Evolutionary conservation across 2,888 invertebrate genomes (phyloP), one percentile per base, ranked within the genome.

Genomic region (Glaucopsyche alexis): DNA sequence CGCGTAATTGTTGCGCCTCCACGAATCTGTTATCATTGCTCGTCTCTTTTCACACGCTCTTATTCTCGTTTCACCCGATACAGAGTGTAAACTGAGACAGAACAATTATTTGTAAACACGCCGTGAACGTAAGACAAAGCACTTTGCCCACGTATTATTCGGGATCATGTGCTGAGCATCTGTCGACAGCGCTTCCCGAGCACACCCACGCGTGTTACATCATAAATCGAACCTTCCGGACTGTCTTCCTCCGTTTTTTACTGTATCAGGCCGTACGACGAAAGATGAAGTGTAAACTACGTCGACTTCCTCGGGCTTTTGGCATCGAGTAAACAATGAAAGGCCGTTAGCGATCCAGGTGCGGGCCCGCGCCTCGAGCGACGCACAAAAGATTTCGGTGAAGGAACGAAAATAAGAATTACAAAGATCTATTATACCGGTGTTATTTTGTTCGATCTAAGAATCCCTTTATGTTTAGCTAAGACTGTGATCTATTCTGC

Each of bases 171-270:
- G 93, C 86, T 83, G 78, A 83, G 85, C 90, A 88, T 93, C 93
- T 93, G 93, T 93, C 93, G 86, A 83, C 90, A 83, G 79, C 79
- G 83, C 87, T 87, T 91, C 92, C 92, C 89, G 89, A 85, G 81
- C 29, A 66, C 74, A 50, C 79, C 82, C 79, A 82, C 83, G 86
- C 84, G 84, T 86, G 88, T 87, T 87, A 85, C 85, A 87, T 90
- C 91, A 91, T 91, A 93, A 91, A 91, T 89, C 83, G 87, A 89
- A 83, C 87, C 90, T 92, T 91, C 90, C 92, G 91, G 88, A 83
- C 84, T 84, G 83, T 84, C 88, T 90, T 89, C 90, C 90, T 86
- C 85, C 85, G 86, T 87, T 92, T 91, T 92, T 92, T 89, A 87
- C 80, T 79, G 80, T 80, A 81, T 84, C 84, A 84, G 88, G 87